Percentiles rank a stretch among this genome's conserved stretches.
phyloP scores from a whole-genome alignment of 2,113 vertebrate species.

The Poecile atricapillus region DNA sequence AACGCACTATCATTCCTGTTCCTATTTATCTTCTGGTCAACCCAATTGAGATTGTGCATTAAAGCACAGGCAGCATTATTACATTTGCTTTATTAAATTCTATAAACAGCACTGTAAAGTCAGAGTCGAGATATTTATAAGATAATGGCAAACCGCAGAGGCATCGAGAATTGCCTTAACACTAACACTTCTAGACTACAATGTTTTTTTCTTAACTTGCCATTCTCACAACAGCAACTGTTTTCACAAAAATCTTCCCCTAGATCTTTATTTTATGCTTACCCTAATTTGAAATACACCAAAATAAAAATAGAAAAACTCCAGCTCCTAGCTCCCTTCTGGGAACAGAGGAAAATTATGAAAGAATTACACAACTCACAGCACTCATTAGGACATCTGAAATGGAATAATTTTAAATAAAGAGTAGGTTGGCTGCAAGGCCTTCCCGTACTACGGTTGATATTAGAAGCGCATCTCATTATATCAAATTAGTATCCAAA shows the following conservation, averaged over 20 bases:
- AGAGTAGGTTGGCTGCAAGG: slow-evolving; percentile 54
- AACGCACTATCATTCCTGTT: slow-evolving; percentile 64
- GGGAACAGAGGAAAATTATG: slow-evolving; percentile 16
- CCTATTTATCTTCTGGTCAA: slow-evolving; percentile 73
- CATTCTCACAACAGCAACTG: not conserved
- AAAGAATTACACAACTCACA: slow-evolving; percentile 55
- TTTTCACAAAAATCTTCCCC: not conserved
- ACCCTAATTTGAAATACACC: slow-evolving; percentile 12
- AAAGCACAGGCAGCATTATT: slow-evolving; percentile 65
- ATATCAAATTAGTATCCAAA: slow-evolving; percentile 53
- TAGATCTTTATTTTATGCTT: not conserved
- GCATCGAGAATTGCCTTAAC: slow-evolving; percentile 25
- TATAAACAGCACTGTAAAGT: slow-evolving; percentile 67
- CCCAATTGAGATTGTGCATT: slow-evolving; percentile 68
- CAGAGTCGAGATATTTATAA: slow-evolving; percentile 68
- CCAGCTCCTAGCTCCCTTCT: slow-evolving; percentile 1
- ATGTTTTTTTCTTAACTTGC: slow-evolving; percentile 25
- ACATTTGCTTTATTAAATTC: slow-evolving; percentile 72
- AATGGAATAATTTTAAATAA: slow-evolving; percentile 63
- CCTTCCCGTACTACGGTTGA: not conserved
- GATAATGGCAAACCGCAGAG: slow-evolving; percentile 43
- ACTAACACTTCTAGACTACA: not conserved
- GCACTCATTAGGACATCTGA: slow-evolving; percentile 58
- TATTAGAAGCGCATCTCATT: slow-evolving; percentile 54
- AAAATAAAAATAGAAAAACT: not conserved